phyloP scores from a whole-genome alignment of 2,797 vertebrate species.

The Falco biarmicus region DNA sequence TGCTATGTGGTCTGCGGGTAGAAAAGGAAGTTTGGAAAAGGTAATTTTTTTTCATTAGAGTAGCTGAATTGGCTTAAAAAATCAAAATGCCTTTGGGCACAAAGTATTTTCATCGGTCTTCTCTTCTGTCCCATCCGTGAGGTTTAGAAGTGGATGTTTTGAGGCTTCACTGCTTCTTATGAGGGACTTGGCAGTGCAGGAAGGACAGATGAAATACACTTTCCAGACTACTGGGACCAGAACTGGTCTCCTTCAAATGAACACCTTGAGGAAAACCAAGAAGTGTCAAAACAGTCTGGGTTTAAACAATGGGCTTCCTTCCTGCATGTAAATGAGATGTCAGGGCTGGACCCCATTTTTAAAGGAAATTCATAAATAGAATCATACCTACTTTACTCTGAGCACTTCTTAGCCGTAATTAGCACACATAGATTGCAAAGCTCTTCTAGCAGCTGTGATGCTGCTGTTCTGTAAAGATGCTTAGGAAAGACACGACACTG shows the following conservation, averaged over 20 bases:
- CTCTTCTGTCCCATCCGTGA: not conserved
- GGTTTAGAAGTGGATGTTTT: not conserved
- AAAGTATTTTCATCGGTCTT: not conserved
- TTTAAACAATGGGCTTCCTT: not conserved
- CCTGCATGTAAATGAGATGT: not conserved
- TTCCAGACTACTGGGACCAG: not conserved
- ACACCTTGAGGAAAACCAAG: not conserved
- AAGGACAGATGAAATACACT: not conserved
- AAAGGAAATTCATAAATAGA: not conserved
- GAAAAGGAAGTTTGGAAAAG: not conserved
- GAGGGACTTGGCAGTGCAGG: not conserved
- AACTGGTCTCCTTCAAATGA: not conserved
- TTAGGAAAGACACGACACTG: not conserved
- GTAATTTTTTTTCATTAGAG: not conserved
- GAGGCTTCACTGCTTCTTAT: not conserved
- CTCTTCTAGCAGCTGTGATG: not conserved
- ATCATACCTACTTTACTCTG: not conserved
- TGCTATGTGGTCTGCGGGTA: fast-evolving
- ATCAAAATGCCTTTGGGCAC: not conserved
- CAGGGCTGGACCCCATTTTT: not conserved
- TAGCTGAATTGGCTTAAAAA: not conserved
- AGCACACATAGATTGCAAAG: not conserved
- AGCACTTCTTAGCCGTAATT: not conserved
- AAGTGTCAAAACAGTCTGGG: not conserved
- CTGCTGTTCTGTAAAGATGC: not conserved